Evolutionary conservation across 2,113 vertebrate genomes (phyloP).

Genomic region (Protobothrops flavoviridis): DNA sequence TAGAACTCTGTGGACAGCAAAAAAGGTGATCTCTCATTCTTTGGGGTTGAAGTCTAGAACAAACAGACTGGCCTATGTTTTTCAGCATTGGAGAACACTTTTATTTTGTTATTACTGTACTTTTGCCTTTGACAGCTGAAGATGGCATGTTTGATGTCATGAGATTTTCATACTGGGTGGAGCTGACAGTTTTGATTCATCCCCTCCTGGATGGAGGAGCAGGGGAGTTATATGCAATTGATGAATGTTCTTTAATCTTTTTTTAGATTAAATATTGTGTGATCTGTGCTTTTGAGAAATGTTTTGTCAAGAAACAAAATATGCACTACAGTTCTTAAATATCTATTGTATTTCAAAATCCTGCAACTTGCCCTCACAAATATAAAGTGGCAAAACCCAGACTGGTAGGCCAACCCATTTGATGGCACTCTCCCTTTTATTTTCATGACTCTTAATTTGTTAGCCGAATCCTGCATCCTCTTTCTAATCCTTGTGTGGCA

Average conservation of each 20-base stretch:
- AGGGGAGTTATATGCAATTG: background rate
- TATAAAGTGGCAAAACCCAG: background rate
- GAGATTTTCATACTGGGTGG: background rate
- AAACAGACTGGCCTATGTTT: background rate
- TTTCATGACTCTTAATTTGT: background rate
- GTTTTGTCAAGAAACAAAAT: background rate
- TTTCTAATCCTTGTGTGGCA: background rate
- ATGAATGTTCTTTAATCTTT: background rate
- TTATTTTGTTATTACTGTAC: background rate
- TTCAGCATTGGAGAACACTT: background rate
- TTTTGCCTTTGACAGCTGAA: background rate
- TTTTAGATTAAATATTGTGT: background rate
- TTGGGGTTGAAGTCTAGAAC: background rate
- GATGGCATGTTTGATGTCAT: background rate
- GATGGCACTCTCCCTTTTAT: background rate
- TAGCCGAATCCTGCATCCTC: background rate
- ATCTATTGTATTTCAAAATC: background rate
- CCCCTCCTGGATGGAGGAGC: background rate
- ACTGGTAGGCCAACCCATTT: background rate
- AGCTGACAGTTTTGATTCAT: background rate
- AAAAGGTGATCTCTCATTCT: constrained; percentile 78
- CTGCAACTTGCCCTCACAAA: background rate
- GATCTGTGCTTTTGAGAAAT: background rate
- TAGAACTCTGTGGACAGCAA: constrained; percentile 80
- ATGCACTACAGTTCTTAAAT: too few species aligned